phyloP scores from a whole-genome alignment of 2,113 vertebrate species.

The Psittacula cyanocephala region DNA sequence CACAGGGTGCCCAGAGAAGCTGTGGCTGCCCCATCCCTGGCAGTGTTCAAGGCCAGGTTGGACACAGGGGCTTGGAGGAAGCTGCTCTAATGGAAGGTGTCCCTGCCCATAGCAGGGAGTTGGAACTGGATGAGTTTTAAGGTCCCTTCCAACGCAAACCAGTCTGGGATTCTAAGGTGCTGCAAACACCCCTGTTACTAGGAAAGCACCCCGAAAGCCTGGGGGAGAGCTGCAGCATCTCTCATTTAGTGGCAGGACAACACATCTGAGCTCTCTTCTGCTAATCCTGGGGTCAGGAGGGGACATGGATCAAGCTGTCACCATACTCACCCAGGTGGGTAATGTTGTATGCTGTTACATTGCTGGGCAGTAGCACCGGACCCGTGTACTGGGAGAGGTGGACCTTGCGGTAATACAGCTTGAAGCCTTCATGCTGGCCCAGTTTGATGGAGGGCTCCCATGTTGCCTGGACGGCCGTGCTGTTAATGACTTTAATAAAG shows the following conservation, averaged over 20 bases:
- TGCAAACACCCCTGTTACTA: background rate
- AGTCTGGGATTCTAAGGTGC: background rate
- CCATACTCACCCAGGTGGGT: slow-evolving; percentile 86
- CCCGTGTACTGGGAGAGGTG: slow-evolving; percentile 83
- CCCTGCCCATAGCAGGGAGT: background rate
- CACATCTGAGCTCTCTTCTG: background rate
- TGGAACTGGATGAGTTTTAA: background rate
- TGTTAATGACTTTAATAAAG: slow-evolving; percentile 87
- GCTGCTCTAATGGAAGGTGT: background rate
- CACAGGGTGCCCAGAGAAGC: background rate
- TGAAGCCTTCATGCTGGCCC: slow-evolving; percentile 90
- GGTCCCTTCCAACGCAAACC: background rate
- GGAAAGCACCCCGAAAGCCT: background rate
- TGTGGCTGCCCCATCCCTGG: background rate
- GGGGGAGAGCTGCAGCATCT: background rate
- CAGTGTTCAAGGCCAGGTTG: background rate
- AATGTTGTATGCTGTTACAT: slow-evolving; percentile 88
- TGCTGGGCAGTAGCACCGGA: slow-evolving; percentile 86
- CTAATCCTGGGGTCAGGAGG: background rate
- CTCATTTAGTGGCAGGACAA: background rate
- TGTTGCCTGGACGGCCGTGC: slow-evolving; percentile 81
- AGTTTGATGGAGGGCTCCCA: slow-evolving; percentile 93
- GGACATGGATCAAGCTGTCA: background rate
- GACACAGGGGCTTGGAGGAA: background rate
- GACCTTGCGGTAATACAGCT: slow-evolving; percentile 88